Percentiles rank a stretch among this genome's conserved stretches.
phyloP scores from a whole-genome alignment of 2,888 invertebrate genomes.

The Horisme vitalbata region DNA sequence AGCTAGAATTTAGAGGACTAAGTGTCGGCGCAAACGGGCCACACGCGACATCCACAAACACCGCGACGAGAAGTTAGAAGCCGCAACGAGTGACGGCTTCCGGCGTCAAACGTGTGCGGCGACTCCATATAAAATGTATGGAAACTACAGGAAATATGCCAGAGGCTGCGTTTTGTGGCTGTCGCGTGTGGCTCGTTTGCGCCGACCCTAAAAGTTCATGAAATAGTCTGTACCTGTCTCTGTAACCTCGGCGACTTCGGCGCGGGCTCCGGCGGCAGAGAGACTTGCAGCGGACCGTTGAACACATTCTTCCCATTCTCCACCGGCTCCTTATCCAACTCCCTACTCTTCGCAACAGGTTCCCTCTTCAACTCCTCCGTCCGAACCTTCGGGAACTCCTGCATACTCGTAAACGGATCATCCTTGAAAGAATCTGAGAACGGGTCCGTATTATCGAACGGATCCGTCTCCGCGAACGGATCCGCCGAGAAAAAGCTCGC shows the following conservation, averaged over 20 bases:
- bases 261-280: conserved; percentile 85
- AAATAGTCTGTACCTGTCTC: conserved; percentile 62
- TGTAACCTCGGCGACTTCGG: conserved; percentile 71
- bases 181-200: too few species aligned
- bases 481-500: conserved; percentile 77
- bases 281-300: conserved; percentile 87
- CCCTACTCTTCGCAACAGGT: conserved; percentile 43
- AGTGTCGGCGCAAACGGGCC: too few species aligned
- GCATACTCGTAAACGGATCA: conserved; percentile 83
- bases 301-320: conserved; percentile 70
- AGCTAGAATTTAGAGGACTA: too few species aligned
- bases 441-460: conserved; percentile 88
- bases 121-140: too few species aligned
- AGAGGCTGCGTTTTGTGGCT: too few species aligned
- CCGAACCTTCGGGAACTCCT: conserved; percentile 61
- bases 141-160: too few species aligned
- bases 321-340: conserved; percentile 39
- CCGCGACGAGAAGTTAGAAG: too few species aligned
- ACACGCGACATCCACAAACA: too few species aligned
- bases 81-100: too few species aligned
- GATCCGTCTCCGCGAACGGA: conserved; percentile 87
- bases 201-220: too few species aligned
- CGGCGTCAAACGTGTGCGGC: too few species aligned
- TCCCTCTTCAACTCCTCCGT: conserved; percentile 52
- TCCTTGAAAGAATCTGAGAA: conserved; percentile 84